Evolutionary conservation across 2,797 vertebrate species (phyloP).

Genomic region (Rhinella marina): DNA sequence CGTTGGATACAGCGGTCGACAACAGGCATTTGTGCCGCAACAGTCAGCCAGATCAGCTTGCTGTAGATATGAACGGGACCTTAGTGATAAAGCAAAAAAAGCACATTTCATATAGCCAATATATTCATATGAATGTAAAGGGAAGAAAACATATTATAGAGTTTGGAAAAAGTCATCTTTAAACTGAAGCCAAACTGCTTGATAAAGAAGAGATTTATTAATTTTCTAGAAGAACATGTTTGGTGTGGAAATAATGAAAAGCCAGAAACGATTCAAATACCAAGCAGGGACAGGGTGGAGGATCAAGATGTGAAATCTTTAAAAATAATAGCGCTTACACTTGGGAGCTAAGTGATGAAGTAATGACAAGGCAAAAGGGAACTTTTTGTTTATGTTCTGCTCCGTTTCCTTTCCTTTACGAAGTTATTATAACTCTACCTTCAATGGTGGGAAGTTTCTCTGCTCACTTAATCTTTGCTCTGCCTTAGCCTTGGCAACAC

Average conservation of each 20-base stretch:
- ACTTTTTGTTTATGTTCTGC: slow-evolving; percentile 46
- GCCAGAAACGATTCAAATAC: slow-evolving; percentile 26
- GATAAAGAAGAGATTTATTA: slow-evolving; percentile 34
- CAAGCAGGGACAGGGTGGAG: slow-evolving; percentile 46
- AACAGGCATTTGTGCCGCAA: no score
- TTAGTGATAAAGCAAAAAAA: background rate
- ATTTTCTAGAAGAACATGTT: slow-evolving; percentile 21
- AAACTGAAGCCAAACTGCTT: background rate
- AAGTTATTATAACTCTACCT: slow-evolving; percentile 24
- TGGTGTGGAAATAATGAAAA: slow-evolving; percentile 39
- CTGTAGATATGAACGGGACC: no score
- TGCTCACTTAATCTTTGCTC: background rate
- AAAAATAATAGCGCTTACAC: slow-evolving; percentile 42
- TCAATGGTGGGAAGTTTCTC: slow-evolving; percentile 52
- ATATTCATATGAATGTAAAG: background rate
- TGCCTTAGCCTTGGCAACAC: slow-evolving; percentile 18
- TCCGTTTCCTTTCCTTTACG: slow-evolving; percentile 40
- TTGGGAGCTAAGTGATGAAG: slow-evolving; percentile 36
- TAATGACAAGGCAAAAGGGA: slow-evolving; percentile 34
- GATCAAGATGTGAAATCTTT: slow-evolving; percentile 24
- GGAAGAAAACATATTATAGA: background rate
- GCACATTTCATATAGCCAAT: no score
- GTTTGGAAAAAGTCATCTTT: background rate
- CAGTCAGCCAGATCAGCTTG: no score
- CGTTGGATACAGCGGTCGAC: no score